A percentile compares a stretch with the other conserved stretches of the same genome.
phyloP scores from a whole-genome alignment of 2,797 vertebrate genomes.

The Artibeus lituratus region DNA sequence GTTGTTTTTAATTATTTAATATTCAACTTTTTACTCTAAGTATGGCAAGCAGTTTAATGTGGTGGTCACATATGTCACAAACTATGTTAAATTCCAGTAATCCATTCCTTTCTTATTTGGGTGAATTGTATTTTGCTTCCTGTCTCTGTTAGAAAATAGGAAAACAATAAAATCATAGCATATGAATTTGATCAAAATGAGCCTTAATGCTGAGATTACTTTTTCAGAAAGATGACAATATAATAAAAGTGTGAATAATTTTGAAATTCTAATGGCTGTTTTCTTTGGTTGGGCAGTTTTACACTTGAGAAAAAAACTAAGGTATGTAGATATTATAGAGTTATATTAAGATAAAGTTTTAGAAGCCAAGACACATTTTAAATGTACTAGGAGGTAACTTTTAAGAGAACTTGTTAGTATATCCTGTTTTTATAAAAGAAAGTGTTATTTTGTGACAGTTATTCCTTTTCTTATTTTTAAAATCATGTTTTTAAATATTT shows the following conservation, averaged over 20 bases:
- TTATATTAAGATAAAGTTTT: background rate
- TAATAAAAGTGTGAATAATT: slow-evolving; percentile 1
- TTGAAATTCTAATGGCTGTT: background rate
- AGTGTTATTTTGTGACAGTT: background rate
- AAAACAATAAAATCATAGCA: background rate
- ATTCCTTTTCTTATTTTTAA: background rate
- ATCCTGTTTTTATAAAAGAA: slow-evolving; percentile 44
- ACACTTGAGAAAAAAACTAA: background rate
- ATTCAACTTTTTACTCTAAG: slow-evolving; percentile 19
- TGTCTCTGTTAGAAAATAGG: slow-evolving; percentile 25
- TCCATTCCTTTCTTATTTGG: slow-evolving; percentile 26
- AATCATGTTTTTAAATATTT: slow-evolving; percentile 11
- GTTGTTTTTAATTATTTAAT: slow-evolving; percentile 37
- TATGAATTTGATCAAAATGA: slow-evolving; percentile 34
- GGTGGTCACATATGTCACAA: background rate
- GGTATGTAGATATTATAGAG: background rate
- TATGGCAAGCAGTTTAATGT: background rate
- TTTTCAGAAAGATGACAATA: background rate
- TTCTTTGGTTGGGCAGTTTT: slow-evolving; percentile 19
- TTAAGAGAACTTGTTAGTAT: slow-evolving; percentile 9
- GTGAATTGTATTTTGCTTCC: slow-evolving; percentile 9
- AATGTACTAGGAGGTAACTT: slow-evolving; percentile 9
- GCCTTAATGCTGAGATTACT: background rate
- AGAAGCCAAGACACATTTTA: slow-evolving; percentile 14
- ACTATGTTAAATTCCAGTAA: slow-evolving; percentile 26